Evolutionary conservation across 2,113 vertebrate genomes (phyloP).

Genomic region (Podarcis raffonei): DNA sequence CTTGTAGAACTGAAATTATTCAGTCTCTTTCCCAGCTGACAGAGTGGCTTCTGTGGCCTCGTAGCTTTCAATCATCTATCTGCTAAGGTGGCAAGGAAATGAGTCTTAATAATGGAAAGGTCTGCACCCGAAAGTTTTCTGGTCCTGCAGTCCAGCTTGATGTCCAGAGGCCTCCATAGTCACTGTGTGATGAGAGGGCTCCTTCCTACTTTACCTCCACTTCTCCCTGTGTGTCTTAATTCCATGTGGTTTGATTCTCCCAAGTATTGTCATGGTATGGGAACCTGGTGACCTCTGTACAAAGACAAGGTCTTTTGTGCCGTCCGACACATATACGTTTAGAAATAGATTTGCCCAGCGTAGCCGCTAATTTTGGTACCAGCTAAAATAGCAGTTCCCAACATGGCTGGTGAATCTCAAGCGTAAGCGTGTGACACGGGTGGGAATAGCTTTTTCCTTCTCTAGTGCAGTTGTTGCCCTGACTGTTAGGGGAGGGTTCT

Average conservation of each 20-base stretch:
- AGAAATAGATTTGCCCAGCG: background rate
- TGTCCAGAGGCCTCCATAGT: background rate
- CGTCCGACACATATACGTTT: background rate
- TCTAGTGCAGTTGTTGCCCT: background rate
- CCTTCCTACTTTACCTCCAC: background rate
- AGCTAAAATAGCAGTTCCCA: background rate
- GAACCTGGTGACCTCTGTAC: background rate
- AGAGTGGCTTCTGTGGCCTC: background rate
- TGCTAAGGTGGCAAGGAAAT: background rate
- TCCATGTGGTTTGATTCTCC: background rate
- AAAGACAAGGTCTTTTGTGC: background rate
- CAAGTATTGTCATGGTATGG: background rate
- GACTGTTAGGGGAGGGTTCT: background rate
- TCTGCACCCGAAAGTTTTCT: background rate
- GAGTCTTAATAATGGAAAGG: background rate
- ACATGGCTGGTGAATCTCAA: background rate
- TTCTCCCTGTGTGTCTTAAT: too few relatives aligned
- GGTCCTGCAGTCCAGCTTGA: background rate
- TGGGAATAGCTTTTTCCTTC: background rate
- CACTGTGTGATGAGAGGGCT: background rate
- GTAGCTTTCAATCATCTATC: background rate
- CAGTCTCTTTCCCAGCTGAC: background rate
- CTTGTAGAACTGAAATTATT: background rate
- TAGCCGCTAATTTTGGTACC: background rate
- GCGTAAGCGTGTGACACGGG: background rate